phyloP scores from a whole-genome alignment of 2,888 invertebrate genomes.

The Cephus spinipes region DNA sequence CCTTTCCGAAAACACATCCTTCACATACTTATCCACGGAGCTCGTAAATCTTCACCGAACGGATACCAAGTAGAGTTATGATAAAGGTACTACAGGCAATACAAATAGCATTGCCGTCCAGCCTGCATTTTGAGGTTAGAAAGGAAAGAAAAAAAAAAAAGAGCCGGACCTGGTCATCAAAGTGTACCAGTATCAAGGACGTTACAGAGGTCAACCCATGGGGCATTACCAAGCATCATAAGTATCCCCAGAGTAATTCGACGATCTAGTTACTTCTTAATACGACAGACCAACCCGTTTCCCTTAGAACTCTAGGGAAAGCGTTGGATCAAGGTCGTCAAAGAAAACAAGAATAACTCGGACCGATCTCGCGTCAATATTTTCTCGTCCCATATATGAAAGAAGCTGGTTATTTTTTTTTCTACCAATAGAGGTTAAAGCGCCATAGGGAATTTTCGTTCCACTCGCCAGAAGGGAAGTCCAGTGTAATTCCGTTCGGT shows the following conservation, averaged over 20 bases:
- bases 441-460: background rate
- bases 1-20: slow-evolving; percentile 26
- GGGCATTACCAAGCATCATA: background rate
- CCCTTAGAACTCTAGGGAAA: background rate
- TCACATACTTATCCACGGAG: background rate
- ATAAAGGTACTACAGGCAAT: background rate
- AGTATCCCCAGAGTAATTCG: background rate
- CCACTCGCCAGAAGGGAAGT: background rate
- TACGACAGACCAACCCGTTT: background rate
- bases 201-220: background rate
- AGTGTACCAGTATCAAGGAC: background rate
- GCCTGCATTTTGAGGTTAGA: background rate
- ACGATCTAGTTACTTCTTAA: background rate
- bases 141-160: background rate
- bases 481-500: background rate
- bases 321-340: background rate
- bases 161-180: background rate
- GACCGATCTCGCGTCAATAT: background rate
- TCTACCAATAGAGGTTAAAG: background rate
- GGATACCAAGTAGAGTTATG: background rate
- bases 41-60: background rate
- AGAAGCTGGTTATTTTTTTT: background rate
- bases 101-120: background rate
- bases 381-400: background rate
- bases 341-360: background rate